A percentile compares a stretch with the other conserved stretches of the same genome.
These are phyloP conservation scores for Gasterosteus nipponicus DNA, from an alignment of 2,113 vertebrate genomes.

Conservation along the genomic window DNA sequence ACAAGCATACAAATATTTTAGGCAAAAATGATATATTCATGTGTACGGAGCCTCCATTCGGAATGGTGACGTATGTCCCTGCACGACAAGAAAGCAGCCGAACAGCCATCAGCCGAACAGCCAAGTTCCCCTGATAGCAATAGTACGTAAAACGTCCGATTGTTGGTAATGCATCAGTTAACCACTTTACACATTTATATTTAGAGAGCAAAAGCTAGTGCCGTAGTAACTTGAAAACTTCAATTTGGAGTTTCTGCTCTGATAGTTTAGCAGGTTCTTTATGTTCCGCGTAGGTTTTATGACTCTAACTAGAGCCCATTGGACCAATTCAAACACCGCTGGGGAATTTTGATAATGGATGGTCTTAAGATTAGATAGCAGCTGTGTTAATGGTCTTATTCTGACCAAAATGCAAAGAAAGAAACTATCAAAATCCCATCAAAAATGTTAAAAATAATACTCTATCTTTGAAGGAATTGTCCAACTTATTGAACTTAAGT, in stretches of 20 bases:
- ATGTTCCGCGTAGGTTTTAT: slow-evolving; percentile 49
- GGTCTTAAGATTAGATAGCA: slow-evolving; percentile 26
- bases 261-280: slow-evolving; percentile 43
- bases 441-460: background rate
- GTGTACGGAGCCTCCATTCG: background rate
- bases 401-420: background rate
- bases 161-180: background rate
- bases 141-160: background rate
- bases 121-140: background rate
- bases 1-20: background rate
- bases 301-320: slow-evolving; percentile 18
- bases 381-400: slow-evolving; percentile 19
- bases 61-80: background rate
- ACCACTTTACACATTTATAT: slow-evolving; percentile 16
- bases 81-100: background rate
- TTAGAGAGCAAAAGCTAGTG: background rate
- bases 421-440: slow-evolving; percentile 7
- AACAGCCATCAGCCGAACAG: background rate
- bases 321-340: slow-evolving; percentile 30
- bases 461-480: background rate
- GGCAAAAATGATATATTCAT: background rate
- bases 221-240: slow-evolving; percentile 35
- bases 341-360: slow-evolving; percentile 35
- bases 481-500: background rate
- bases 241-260: slow-evolving; percentile 24